A percentile compares a stretch with the other conserved stretches of the same genome.
These are phyloP conservation scores for Lanius collurio DNA, from an alignment of 2,113 vertebrate species.

Conservation along the genomic window DNA sequence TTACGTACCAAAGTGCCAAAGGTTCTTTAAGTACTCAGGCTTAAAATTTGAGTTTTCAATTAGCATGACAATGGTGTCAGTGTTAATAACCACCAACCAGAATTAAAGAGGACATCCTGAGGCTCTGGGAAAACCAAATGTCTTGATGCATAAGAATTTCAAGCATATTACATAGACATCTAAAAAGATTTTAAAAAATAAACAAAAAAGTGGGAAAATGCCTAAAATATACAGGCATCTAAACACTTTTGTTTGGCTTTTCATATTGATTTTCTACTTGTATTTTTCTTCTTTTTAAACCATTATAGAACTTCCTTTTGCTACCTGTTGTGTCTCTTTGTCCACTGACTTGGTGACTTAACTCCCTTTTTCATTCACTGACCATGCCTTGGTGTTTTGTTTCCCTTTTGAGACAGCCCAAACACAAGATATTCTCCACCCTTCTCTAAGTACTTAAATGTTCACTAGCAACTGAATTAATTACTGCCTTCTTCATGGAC, in stretches of 20 bases:
- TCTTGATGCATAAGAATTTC: slow-evolving; percentile 20
- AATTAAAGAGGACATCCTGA: slow-evolving; percentile 41
- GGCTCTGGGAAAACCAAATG: slow-evolving; percentile 49
- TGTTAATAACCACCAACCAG: slow-evolving; percentile 51
- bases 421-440: background rate
- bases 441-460: background rate
- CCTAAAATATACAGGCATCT: background rate
- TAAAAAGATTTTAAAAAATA: background rate
- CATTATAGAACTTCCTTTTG: background rate
- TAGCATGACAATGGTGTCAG: slow-evolving; percentile 66
- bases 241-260: background rate
- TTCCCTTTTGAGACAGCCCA: background rate
- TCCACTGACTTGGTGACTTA: background rate
- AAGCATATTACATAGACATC: background rate
- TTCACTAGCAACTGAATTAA: background rate
- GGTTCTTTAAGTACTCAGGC: slow-evolving; percentile 40
- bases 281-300: background rate
- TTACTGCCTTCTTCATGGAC: background rate
- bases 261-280: background rate
- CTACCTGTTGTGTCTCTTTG: background rate
- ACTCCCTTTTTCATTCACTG: background rate
- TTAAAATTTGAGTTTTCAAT: slow-evolving; percentile 60
- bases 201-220: background rate
- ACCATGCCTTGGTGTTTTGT: background rate
- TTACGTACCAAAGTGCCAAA: slow-evolving; percentile 5